Evolutionary conservation across 2,888 invertebrate genomes (phyloP), one percentile per base, ranked within the genome.

Genomic region (Ophraella communa): DNA sequence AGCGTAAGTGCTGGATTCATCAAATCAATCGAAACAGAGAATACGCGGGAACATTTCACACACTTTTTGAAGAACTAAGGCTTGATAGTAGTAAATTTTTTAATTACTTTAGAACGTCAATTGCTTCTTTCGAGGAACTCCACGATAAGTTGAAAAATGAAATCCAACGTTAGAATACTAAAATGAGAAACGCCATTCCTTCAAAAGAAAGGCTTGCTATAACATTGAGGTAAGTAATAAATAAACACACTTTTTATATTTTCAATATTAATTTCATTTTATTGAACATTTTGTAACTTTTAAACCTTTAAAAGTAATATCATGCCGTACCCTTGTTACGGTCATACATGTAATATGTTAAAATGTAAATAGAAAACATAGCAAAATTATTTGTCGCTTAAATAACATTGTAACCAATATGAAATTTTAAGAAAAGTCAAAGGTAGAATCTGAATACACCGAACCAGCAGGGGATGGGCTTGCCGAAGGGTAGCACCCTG

Each of bases 1-100:
- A 49, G 11, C 14, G 57, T 18, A 42, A 44, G 57, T 57, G 24
- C 27, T 54, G 54, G 54, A 39, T 55, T 35, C 49, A 62, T 54
- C 47, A 47, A 14, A 54, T 62, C 44, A 53, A 54, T 62, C 57
- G 47, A 57, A 57, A n/a, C 17, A 47, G 62, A 56, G 42, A 56
- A 24, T 18, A 23, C 10, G 23, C 42, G 18, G 62, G 52, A 39
- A 23, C 42, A 55, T 62, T 62, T 27, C 49, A 56, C 49, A 49
- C 24, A 23, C 18, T 62, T 17, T 56, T 62, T 55, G 24, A 62
- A 49, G 47, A 55, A 42, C 42, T 52, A 10, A 17, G 44, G 30
- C 21, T 17, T 49, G 55, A 49, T 62, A 42, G 30, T 47, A 49
- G 20, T 24, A 51, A 49, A 20, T 54, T 61, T 24, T 54, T 53